Evolutionary conservation across 92 coral and sea anemone genomes (phyloP), one percentile per base, ranked within the genome.

Genomic region (Umimayanthus kanabou): DNA sequence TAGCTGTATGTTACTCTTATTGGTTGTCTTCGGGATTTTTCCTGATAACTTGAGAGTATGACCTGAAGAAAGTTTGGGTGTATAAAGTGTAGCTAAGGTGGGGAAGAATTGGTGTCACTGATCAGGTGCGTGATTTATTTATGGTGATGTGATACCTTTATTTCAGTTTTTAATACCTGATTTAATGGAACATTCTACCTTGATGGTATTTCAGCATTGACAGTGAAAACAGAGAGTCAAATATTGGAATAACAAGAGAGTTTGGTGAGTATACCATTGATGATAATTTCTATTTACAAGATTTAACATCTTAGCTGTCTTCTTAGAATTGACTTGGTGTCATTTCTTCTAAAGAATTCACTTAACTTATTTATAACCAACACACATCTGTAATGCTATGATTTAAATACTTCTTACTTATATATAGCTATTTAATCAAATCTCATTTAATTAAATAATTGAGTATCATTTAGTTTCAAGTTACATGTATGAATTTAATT

Each of bases 221-320:
- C 47, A 88, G 50, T 80, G 96, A 95, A 73, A 93, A 83, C 79
- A 90, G 90, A 72, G 89, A 90, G 25, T 79, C 94, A 49, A 88
- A 85, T 61, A 80, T 85, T 85, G 92, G 94, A n/a, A 71, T 86
- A 66, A 77, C 92, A 58, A 95, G 94, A 90, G 96, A 95, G 91
- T 95, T 95, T 91, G 96, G 98, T 95, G 86, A 91, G 94, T 23
- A 69, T 76, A 67, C n/a, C 23, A 23, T 26, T 28, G 77, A 10
- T 30, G 37, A 1, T n/a, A 6, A 23, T 64, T 61, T 64, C 25
- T 10, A 42, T 42, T 15, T 42, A 49, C 28, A 28, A 43, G 30
- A 30, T 53, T 50, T 20, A 22, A 23, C 47, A 43, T 2, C 13
- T 84, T 71, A 26, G 28, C 3, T 69, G 3, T 11, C 16, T 53